Evolutionary conservation across 2,113 vertebrate species (phyloP).

Genomic region (Cyanoliseus patagonus): DNA sequence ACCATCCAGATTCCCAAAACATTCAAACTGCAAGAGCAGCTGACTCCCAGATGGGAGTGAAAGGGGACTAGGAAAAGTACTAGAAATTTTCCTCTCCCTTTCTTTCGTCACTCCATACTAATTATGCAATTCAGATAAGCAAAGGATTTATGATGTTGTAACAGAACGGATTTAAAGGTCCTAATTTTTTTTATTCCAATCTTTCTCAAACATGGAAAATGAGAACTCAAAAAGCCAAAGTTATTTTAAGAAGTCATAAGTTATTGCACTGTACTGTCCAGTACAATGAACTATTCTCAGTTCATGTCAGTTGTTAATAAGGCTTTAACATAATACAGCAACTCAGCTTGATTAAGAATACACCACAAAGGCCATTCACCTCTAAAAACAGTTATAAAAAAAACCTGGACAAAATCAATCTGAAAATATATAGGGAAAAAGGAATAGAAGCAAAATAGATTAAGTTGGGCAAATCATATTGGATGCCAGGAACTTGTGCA

Average conservation of each 20-base stretch:
- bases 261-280: slow-evolving; percentile 46
- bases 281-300: slow-evolving; percentile 36
- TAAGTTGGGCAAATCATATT: not conserved
- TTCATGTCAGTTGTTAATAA: slow-evolving; percentile 53
- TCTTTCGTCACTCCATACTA: not conserved
- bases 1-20: not conserved
- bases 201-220: slow-evolving; percentile 8
- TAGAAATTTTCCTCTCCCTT: not conserved
- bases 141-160: not conserved
- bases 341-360: slow-evolving; percentile 59
- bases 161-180: not conserved
- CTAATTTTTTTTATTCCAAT: not conserved
- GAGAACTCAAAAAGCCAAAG: slow-evolving; percentile 22
- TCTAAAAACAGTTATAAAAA: slow-evolving; percentile 44
- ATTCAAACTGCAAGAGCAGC: not conserved
- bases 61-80: not conserved
- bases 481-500: not conserved
- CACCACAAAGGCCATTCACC: slow-evolving; percentile 25
- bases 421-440: slow-evolving; percentile 19
- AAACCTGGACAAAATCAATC: slow-evolving; percentile 12
- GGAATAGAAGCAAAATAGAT: slow-evolving; percentile 5
- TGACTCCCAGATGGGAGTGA: not conserved
- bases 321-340: slow-evolving; percentile 46
- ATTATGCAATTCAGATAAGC: slow-evolving; percentile 8
- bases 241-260: slow-evolving; percentile 49